phyloP scores from a whole-genome alignment of 2,113 vertebrate genomes.

The Psittacula cyanocephala region DNA sequence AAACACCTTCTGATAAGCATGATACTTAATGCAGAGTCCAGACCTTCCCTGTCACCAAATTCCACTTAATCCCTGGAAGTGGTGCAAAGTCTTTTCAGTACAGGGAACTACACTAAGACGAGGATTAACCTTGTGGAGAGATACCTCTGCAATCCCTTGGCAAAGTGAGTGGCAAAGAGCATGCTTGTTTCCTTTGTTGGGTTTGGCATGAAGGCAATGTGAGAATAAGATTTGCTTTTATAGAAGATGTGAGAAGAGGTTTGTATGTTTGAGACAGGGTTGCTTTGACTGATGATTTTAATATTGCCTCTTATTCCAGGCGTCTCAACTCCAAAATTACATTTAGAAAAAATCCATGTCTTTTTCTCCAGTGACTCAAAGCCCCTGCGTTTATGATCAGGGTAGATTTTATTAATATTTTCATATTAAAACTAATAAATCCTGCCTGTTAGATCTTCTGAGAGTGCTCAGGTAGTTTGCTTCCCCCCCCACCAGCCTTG shows the following conservation, averaged over 20 bases:
- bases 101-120: background rate
- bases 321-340: slow-evolving; percentile 16
- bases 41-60: background rate
- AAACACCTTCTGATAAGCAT: background rate
- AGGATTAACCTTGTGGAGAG: background rate
- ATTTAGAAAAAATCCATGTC: background rate
- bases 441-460: background rate
- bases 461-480: background rate
- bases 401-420: slow-evolving; percentile 3
- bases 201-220: background rate
- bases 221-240: background rate
- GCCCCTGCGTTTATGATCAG: background rate
- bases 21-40: background rate
- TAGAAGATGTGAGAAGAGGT: background rate
- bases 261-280: background rate
- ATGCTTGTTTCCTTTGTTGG: background rate
- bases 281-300: slow-evolving; percentile 60
- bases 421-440: slow-evolving; percentile 52
- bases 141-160: background rate
- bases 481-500: background rate
- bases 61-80: background rate
- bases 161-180: background rate
- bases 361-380: background rate
- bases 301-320: slow-evolving; percentile 5
- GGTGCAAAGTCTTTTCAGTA: background rate